Conservation (phyloP, 2,113 vertebrate genomes). For the Chloebia gouldiae region DNA sequence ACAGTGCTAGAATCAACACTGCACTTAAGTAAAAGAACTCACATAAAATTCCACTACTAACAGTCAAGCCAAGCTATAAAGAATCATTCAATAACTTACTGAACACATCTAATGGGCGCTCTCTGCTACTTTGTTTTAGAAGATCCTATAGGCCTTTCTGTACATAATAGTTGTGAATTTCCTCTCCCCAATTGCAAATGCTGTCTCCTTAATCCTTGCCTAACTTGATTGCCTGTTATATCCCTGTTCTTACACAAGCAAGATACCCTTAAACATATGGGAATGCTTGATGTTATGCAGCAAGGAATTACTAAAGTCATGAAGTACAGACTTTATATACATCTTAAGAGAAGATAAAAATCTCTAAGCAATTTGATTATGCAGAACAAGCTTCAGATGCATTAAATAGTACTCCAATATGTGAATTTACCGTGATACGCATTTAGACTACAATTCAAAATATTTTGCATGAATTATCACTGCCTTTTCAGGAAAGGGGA, state of each 20-base stretch:
- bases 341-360: neutral
- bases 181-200: neutral
- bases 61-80: neutral
- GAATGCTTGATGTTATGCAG: neutral
- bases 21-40: neutral
- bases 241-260: neutral
- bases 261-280: neutral
- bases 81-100: accelerated
- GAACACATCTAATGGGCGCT: neutral
- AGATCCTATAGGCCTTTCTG: neutral
- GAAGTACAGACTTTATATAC: neutral
- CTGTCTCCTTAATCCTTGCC: neutral
- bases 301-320: neutral
- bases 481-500: neutral
- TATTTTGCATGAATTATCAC: neutral
- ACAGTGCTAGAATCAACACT: neutral
- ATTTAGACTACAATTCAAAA: neutral
- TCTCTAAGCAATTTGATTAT: neutral
- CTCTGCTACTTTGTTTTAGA: neutral
- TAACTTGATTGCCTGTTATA: neutral
- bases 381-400: neutral
- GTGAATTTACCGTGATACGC: accelerated
- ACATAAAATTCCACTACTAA: neutral
- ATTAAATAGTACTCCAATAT: neutral
- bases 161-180: neutral